phyloP scores from a whole-genome alignment of 2,888 invertebrate species.

The Acanthosepion pharaonis region DNA sequence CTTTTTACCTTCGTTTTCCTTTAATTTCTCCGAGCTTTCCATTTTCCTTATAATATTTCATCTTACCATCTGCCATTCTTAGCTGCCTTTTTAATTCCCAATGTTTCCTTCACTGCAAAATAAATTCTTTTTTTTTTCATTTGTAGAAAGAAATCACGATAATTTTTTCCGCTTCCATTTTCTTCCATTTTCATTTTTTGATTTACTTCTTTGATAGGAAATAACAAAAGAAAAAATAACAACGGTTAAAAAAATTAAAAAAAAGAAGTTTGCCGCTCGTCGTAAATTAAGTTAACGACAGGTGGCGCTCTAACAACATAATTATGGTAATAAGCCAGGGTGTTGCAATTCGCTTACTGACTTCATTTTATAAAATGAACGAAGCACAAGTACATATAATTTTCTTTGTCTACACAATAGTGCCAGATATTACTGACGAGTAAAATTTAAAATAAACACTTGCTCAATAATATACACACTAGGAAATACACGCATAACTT shows the following conservation, averaged over 20 bases:
- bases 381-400: neutral
- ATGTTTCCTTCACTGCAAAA: too few relatives aligned
- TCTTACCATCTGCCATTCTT: too few relatives aligned
- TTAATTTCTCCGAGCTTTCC: too few relatives aligned
- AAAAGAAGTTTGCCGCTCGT: neutral
- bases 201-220: neutral
- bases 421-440: neutral
- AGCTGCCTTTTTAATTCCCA: too few relatives aligned
- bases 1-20: too few relatives aligned
- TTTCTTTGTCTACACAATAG: neutral
- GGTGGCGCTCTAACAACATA: conserved; percentile 4
- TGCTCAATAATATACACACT: neutral
- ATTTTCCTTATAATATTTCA: too few relatives aligned
- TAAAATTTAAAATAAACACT: neutral
- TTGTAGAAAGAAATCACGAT: too few relatives aligned
- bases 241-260: neutral
- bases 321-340: neutral
- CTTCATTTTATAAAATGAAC: neutral
- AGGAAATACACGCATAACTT: too few relatives aligned
- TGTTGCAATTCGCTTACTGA: neutral
- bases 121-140: too few relatives aligned
- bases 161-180: neutral
- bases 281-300: neutral
- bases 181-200: neutral
- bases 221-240: neutral